phyloP scores from a whole-genome alignment of 2,888 invertebrate species.

The Molanna angustata region DNA sequence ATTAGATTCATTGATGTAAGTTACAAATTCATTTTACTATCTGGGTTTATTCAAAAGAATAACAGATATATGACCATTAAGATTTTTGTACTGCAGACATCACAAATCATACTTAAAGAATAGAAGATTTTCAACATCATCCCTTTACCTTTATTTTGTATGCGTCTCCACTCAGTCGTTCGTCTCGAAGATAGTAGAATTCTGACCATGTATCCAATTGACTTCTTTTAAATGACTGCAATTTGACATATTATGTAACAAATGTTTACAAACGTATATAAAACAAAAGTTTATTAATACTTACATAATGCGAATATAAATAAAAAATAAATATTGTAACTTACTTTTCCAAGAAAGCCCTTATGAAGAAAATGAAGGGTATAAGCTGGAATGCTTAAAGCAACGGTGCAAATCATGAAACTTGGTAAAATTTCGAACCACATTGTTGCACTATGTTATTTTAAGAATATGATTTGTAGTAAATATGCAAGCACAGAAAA shows the following conservation, averaged over 20 bases:
- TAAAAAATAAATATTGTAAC: slow-evolving; percentile 34
- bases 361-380: slow-evolving; percentile 62
- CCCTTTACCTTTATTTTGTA: slow-evolving; percentile 57
- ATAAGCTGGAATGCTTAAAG: slow-evolving; percentile 57
- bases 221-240: slow-evolving; percentile 57
- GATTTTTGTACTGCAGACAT: too few relatives aligned
- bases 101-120: too few relatives aligned
- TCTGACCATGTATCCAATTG: slow-evolving; percentile 53
- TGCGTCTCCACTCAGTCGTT: slow-evolving; percentile 58
- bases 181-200: slow-evolving; percentile 59
- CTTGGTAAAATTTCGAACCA: slow-evolving; percentile 61
- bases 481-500: too few relatives aligned
- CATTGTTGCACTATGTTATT: too few relatives aligned
- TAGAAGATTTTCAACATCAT: too few relatives aligned
- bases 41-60: too few relatives aligned
- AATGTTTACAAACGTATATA: neutral
- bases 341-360: slow-evolving; percentile 60
- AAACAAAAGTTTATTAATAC: too few relatives aligned
- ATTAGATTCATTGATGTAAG: too few relatives aligned
- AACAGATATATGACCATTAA: too few relatives aligned
- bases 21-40: too few relatives aligned
- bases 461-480: too few relatives aligned
- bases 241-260: slow-evolving; percentile 21
- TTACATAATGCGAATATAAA: neutral
- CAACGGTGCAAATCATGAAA: slow-evolving; percentile 48